Evolutionary conservation across 2,113 vertebrate genomes (phyloP).

Genomic region (Pantherophis guttatus): DNA sequence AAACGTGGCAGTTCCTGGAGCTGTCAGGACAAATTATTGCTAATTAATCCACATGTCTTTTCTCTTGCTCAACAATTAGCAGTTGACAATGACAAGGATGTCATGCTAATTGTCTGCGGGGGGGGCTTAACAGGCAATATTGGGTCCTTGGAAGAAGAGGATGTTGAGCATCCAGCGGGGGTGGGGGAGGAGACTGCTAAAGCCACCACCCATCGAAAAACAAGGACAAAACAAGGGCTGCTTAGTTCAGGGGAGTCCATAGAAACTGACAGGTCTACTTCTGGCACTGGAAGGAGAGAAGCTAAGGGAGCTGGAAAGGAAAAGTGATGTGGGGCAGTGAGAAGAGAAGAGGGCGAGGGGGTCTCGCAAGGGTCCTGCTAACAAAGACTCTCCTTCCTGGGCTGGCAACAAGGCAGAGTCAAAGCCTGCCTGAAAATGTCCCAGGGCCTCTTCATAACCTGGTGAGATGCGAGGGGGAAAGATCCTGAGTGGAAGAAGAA

Average conservation of each 20-base stretch:
- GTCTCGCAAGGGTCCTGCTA: background rate
- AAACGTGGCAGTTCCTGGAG: slow-evolving; percentile 29
- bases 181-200: background rate
- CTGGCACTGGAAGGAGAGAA: background rate
- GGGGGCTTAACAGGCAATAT: background rate
- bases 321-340: background rate
- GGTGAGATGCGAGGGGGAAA: background rate
- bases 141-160: background rate
- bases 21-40: slow-evolving; percentile 66
- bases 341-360: background rate
- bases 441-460: background rate
- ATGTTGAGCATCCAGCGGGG: background rate
- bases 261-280: background rate
- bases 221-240: background rate
- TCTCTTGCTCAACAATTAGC: slow-evolving; percentile 54
- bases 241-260: background rate
- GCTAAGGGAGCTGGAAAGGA: background rate
- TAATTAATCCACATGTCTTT: slow-evolving; percentile 60
- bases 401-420: background rate
- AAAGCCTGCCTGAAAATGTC: background rate
- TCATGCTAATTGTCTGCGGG: slow-evolving; percentile 70
- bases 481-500: background rate
- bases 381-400: background rate
- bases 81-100: slow-evolving; percentile 52
- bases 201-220: background rate